Evolutionary conservation across 2,888 invertebrate genomes (phyloP).

Genomic region (Linnaemya tessellans): DNA sequence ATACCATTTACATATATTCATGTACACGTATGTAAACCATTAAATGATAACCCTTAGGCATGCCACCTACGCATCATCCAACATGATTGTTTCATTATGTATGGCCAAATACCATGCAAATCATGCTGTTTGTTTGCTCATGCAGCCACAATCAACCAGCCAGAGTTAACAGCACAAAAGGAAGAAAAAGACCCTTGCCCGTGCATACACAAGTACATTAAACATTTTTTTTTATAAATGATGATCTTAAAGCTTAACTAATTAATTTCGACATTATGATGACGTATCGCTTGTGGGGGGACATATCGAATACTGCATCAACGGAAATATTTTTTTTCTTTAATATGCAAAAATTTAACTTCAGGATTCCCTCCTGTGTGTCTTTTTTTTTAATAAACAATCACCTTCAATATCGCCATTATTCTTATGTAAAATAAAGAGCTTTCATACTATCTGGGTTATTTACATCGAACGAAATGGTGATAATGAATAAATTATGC

Average conservation of each 20-base stretch:
- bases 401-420: slow-evolving; percentile 48
- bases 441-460: slow-evolving; percentile 51
- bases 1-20: neutral
- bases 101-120: slow-evolving; percentile 71
- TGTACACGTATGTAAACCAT: slow-evolving; percentile 40
- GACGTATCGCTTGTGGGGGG: slow-evolving; percentile 71
- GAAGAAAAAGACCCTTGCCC: slow-evolving; percentile 29
- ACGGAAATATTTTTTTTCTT: slow-evolving; percentile 20
- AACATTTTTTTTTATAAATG: slow-evolving; percentile 62
- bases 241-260: slow-evolving; percentile 73
- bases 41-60: slow-evolving; percentile 70
- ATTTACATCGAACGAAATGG: slow-evolving; percentile 30
- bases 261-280: slow-evolving; percentile 75
- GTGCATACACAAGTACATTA: slow-evolving; percentile 12
- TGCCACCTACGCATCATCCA: slow-evolving; percentile 70
- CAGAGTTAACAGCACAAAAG: slow-evolving; percentile 19
- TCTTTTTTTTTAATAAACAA: slow-evolving; percentile 38
- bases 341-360: slow-evolving; percentile 1
- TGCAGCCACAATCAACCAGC: slow-evolving; percentile 25
- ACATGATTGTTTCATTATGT: slow-evolving; percentile 70
- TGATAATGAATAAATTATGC: slow-evolving; percentile 46
- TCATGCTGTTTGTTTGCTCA: slow-evolving; percentile 62
- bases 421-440: slow-evolving; percentile 15
- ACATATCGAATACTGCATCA: slow-evolving; percentile 55
- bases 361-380: slow-evolving; percentile 69